These are phyloP conservation scores for Enoplosus armatus DNA, from an alignment of 2,797 vertebrate species.

Conservation along the genomic window DNA sequence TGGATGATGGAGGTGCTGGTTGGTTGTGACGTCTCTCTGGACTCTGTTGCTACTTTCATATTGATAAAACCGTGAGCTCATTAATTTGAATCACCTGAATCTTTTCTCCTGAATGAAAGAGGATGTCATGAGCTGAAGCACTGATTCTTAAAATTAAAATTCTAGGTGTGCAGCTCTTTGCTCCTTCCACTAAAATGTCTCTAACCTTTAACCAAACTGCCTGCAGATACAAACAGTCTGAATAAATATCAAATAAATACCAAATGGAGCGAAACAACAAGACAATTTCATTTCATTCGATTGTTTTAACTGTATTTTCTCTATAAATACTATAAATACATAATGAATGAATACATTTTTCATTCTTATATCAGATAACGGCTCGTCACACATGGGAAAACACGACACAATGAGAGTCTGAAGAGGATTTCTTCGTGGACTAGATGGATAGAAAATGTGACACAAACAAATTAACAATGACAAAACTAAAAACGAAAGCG, in stretches of 20 bases:
- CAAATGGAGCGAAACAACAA: not conserved
- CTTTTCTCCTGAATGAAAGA: not conserved
- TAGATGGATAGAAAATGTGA: no score
- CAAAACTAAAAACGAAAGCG: not conserved
- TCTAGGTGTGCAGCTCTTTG: not conserved
- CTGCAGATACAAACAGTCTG: not conserved
- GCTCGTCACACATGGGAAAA: not conserved
- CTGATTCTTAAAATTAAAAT: not conserved
- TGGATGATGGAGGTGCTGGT: not conserved
- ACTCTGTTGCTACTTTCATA: no score
- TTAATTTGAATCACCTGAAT: no score
- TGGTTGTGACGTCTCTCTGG: no score
- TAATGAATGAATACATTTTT: slow-evolving; percentile 13
- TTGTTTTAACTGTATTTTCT: not conserved
- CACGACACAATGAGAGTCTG: not conserved
- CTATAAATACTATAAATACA: not conserved
- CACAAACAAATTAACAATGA: not conserved
- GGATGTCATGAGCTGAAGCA: not conserved
- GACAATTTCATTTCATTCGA: not conserved
- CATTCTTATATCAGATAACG: slow-evolving; percentile 10
- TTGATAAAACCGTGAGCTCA: no score
- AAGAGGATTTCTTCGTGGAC: not conserved
- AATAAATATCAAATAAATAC: not conserved
- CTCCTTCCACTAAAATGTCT: not conserved
- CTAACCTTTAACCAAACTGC: slow-evolving; percentile 1